Percentiles rank a stretch among this genome's conserved stretches.
These are phyloP conservation scores for Erebia epiphron DNA, from an alignment of 2,888 invertebrate genomes.

Conservation along the genomic window DNA sequence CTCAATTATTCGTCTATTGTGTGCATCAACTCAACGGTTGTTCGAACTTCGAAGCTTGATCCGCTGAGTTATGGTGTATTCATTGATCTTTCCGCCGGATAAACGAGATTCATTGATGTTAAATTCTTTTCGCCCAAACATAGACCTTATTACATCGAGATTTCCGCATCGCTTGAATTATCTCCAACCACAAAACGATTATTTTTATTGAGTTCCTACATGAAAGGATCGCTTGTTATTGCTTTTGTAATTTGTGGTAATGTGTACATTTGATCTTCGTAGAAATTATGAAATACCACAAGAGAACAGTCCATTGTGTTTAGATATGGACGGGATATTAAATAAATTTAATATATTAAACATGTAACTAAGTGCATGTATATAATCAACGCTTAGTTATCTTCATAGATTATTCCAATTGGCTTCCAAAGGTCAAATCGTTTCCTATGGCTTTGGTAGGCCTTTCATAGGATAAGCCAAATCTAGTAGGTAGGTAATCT, in stretches of 20 bases:
- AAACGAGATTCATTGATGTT: constrained; percentile 1
- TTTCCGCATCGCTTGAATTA: neutral
- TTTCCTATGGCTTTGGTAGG: neutral
- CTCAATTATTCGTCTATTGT: neutral
- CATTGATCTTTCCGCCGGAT: constrained; percentile 6
- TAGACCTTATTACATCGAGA: neutral
- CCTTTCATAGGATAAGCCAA: too few relatives aligned
- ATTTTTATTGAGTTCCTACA: neutral
- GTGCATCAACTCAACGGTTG: neutral
- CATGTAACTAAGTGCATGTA: neutral
- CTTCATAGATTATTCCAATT: neutral
- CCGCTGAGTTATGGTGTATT: neutral
- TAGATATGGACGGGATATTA: too few relatives aligned
- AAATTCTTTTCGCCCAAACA: neutral
- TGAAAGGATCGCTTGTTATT: constrained; percentile 1
- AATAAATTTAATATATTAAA: neutral
- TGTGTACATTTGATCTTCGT: neutral
- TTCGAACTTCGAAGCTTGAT: neutral
- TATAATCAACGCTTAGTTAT: too few relatives aligned
- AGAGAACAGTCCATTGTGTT: neutral
- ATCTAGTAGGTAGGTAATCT: too few relatives aligned
- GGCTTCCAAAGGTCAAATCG: neutral
- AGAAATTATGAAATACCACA: constrained; percentile 3
- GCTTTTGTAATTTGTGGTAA: constrained; percentile 6
- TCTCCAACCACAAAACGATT: neutral